Evolutionary conservation across 2,888 invertebrate species (phyloP).

Genomic region (Melinopterus prodromus): DNA sequence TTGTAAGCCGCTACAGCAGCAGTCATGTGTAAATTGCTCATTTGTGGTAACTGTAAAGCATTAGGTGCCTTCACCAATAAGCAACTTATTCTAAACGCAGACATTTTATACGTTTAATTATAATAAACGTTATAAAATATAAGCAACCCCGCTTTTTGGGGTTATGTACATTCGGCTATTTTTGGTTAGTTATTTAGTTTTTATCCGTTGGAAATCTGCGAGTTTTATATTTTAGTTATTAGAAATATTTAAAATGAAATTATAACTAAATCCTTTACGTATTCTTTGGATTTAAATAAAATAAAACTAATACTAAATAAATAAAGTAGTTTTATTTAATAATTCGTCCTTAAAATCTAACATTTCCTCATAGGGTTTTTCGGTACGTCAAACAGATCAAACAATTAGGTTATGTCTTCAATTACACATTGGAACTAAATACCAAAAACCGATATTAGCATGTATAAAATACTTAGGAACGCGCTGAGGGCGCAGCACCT

Average conservation of each 20-base stretch:
- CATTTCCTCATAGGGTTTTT: neutral
- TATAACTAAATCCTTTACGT: no score
- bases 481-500: neutral
- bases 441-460: neutral
- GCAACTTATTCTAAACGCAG: neutral
- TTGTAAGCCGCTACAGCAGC: conserved; percentile 30
- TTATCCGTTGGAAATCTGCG: neutral
- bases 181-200: neutral
- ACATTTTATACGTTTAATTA: neutral
- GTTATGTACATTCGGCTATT: neutral
- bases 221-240: no score
- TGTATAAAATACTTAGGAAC: neutral
- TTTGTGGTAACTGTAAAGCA: neutral
- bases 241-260: no score
- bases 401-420: neutral
- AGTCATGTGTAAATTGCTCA: conserved; percentile 35
- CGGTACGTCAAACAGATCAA: neutral
- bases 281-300: no score
- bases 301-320: no score
- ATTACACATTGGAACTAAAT: no score
- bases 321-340: no score
- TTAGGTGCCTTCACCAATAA: neutral
- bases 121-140: neutral
- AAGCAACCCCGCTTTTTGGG: neutral
- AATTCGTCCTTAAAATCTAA: no score